phyloP scores from a whole-genome alignment of 2,113 vertebrate genomes.

The Chaetorhynchus papuensis region DNA sequence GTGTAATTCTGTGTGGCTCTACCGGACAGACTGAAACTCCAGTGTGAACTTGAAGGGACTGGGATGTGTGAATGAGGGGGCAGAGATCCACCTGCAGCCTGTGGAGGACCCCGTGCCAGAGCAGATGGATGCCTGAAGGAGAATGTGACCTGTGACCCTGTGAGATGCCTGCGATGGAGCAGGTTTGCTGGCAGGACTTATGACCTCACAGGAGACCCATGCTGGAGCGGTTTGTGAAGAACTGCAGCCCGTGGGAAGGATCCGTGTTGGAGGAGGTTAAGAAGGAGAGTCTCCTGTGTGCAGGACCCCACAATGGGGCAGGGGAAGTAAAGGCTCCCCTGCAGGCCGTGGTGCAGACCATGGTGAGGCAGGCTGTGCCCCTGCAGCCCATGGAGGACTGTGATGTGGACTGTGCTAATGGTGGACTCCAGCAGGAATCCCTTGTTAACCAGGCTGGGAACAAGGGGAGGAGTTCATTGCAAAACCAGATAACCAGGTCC shows the following conservation, averaged over 20 bases:
- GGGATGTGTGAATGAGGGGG: not conserved
- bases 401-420: no score
- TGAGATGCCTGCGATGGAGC: not conserved
- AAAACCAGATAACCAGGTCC: not conserved
- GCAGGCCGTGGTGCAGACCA: not conserved
- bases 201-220: not conserved
- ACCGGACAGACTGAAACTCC: not conserved
- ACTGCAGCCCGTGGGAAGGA: not conserved
- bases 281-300: not conserved
- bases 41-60: not conserved
- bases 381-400: not conserved
- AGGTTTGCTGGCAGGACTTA: not conserved
- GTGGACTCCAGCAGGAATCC: not conserved
- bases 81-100: not conserved
- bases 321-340: not conserved
- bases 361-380: not conserved
- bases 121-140: not conserved
- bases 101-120: not conserved
- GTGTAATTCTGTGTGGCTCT: not conserved
- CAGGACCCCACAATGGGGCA: not conserved
- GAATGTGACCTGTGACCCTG: not conserved
- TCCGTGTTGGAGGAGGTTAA: not conserved
- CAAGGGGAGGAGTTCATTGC: not conserved
- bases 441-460: not conserved
- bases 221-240: not conserved